phyloP scores from a whole-genome alignment of 1,140 invertebrate species.

The Aphelenchoides avenae region DNA sequence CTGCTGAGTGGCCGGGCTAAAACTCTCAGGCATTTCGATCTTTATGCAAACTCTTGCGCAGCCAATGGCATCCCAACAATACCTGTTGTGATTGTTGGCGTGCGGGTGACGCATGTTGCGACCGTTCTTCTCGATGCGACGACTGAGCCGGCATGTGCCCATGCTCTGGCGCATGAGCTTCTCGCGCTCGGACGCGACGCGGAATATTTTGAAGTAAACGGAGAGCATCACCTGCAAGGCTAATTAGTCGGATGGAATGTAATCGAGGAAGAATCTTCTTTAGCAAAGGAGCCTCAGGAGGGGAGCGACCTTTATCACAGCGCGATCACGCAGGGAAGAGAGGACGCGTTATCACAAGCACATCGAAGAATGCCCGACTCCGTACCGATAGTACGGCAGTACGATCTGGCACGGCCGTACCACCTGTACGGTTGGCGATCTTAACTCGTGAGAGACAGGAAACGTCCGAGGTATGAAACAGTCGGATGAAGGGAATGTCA shows the following conservation, averaged over 20 bases:
- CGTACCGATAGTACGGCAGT: neutral
- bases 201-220: constrained; percentile 60
- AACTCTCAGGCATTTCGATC: neutral
- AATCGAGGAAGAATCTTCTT: constrained; percentile 2
- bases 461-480: neutral
- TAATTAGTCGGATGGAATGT: constrained; percentile 5
- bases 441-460: neutral
- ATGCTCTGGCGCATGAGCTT: constrained; percentile 53
- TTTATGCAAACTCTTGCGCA: neutral
- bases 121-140: constrained; percentile 53
- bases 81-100: constrained; percentile 37
- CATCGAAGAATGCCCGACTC: neutral
- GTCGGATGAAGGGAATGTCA: constrained; percentile 6
- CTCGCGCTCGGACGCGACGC: constrained; percentile 57
- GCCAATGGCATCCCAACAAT: constrained; percentile 1
- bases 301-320: neutral
- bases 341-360: too few species aligned
- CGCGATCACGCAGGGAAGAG: too few species aligned
- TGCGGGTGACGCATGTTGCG: constrained; percentile 31
- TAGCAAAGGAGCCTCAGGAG: neutral
- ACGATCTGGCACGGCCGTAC: too few species aligned
- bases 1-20: neutral
- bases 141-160: constrained; percentile 54
- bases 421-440: neutral
- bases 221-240: constrained; percentile 53